Evolutionary conservation across 2,888 invertebrate genomes (phyloP).

Genomic region (Cephus rjabovi): DNA sequence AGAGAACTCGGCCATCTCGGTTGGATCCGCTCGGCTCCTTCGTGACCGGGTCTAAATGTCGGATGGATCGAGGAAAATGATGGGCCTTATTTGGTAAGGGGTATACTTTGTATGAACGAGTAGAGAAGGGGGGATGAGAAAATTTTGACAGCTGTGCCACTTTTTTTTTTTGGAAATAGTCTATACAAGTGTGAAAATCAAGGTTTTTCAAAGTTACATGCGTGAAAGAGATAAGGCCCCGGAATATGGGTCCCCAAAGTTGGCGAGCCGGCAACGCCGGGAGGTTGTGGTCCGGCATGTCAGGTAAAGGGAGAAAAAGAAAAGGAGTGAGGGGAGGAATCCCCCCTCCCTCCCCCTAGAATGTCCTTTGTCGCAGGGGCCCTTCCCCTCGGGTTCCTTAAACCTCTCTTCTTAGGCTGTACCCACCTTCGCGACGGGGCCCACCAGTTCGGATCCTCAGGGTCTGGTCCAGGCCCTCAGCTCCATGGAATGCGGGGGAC

Average conservation of each 20-base stretch:
- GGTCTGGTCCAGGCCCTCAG: neutral
- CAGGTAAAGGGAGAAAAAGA: conserved; percentile 51
- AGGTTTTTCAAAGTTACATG: too few species aligned
- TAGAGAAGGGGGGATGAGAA: too few species aligned
- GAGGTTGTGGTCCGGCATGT: conserved; percentile 36
- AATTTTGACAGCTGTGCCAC: too few species aligned
- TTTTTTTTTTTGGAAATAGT: too few species aligned
- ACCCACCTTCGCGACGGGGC: too few species aligned
- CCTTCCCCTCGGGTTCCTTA: conserved; percentile 19
- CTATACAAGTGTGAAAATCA: too few species aligned
- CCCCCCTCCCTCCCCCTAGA: conserved; percentile 46
- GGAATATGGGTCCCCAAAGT: conserved; percentile 21
- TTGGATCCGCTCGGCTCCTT: conserved; percentile 6
- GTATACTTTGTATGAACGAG: too few species aligned
- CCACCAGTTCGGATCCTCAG: conserved; percentile 3
- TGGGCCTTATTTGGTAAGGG: too few species aligned
- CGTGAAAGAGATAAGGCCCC: too few species aligned
- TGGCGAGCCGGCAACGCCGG: conserved; percentile 53
- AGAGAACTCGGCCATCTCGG: conserved; percentile 42
- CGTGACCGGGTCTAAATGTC: conserved; percentile 5
- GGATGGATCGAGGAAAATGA: neutral
- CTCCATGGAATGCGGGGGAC: conserved; percentile 11
- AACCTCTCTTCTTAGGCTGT: too few species aligned
- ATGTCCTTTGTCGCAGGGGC: conserved; percentile 61
- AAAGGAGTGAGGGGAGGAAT: conserved; percentile 35